Evolutionary conservation across 2,888 invertebrate species (phyloP).

Genomic region (Lasioglossum figueresi): DNA sequence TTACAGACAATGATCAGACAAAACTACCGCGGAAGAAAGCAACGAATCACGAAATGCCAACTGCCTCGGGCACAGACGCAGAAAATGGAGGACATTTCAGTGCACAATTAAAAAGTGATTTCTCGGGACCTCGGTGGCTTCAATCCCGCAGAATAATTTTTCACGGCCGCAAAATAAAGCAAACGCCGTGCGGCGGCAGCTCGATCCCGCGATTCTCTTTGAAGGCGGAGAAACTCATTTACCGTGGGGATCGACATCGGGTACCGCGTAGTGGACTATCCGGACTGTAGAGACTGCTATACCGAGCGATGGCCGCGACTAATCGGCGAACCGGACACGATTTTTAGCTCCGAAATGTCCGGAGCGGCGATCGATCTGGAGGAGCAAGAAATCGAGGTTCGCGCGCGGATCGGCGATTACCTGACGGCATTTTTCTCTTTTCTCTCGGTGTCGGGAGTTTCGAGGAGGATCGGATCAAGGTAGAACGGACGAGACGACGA

Average conservation of each 20-base stretch:
- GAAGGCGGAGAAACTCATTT: background rate
- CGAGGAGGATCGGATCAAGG: slow-evolving; percentile 24
- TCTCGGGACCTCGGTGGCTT: background rate
- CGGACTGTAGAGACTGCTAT: no score
- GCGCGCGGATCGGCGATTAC: slow-evolving; percentile 21
- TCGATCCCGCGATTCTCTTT: background rate
- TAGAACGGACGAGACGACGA: background rate
- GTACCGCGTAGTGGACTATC: background rate
- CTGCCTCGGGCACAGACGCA: no score
- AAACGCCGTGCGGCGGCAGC: background rate
- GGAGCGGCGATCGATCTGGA: slow-evolving; percentile 5
- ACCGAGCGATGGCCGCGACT: background rate
- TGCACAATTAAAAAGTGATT: background rate
- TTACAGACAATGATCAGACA: no score
- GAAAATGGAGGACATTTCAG: no score
- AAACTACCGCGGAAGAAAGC: no score
- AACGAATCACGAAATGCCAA: no score
- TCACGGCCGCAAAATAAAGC: background rate
- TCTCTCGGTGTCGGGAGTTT: slow-evolving; percentile 8
- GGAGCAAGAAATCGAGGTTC: slow-evolving; percentile 21
- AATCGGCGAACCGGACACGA: slow-evolving; percentile 3
- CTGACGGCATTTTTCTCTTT: slow-evolving; percentile 31
- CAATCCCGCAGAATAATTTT: background rate
- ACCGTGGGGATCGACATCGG: background rate
- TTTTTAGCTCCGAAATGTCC: slow-evolving; percentile 6